Percentiles rank a stretch among this genome's conserved stretches.
Conservation (phyloP, 2,113 vertebrate genomes). For the Etheostoma spectabile region DNA sequence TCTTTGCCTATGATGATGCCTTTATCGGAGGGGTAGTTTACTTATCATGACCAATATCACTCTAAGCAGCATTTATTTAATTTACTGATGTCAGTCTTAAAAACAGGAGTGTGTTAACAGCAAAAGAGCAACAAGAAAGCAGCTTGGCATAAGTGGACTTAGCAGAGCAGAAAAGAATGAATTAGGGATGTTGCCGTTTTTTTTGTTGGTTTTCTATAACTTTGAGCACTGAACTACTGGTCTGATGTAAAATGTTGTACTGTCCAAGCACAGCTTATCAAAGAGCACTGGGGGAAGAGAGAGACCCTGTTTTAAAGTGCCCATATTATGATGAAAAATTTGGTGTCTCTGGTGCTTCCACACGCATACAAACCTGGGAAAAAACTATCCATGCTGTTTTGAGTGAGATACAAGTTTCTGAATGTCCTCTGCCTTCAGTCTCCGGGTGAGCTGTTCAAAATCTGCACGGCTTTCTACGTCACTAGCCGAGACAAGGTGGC, state of each 20-base stretch:
- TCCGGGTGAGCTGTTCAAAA: too few species aligned
- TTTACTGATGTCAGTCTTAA: background rate
- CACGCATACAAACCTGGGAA: too few species aligned
- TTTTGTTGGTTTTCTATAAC: background rate
- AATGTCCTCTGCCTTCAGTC: too few species aligned
- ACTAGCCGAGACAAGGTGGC: too few species aligned
- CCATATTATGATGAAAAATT: too few species aligned
- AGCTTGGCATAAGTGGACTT: constrained; percentile 15
- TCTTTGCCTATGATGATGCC: constrained; percentile 44
- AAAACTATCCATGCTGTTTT: too few species aligned
- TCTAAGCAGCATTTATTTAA: constrained; percentile 5
- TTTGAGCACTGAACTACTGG: background rate
- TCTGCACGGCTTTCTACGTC: too few species aligned
- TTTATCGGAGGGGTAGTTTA: constrained; percentile 36
- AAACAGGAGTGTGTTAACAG: constrained; percentile 1
- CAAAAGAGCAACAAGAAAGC: background rate
- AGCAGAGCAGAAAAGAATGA: background rate
- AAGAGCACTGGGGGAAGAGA: background rate
- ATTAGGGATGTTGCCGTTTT: background rate
- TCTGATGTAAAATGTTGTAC: background rate
- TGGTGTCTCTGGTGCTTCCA: too few species aligned
- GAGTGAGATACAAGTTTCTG: too few species aligned
- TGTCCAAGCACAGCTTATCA: background rate
- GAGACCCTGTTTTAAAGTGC: background rate
- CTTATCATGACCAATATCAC: background rate